phyloP scores from a whole-genome alignment of 2,113 vertebrate species.

The Aegotheles bennettii region DNA sequence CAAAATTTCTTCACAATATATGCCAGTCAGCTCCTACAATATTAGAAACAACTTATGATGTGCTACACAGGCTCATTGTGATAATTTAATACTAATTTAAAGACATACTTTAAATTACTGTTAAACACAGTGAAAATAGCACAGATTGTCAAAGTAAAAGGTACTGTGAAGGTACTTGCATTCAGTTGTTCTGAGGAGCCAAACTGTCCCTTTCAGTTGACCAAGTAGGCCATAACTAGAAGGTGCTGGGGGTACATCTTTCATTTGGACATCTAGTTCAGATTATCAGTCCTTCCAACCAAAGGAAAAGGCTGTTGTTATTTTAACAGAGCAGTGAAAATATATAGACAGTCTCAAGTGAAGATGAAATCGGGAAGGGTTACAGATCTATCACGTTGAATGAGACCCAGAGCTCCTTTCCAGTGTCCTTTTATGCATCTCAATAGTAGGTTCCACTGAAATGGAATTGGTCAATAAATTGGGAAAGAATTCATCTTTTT shows the following conservation, averaged over 20 bases:
- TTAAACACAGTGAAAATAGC: neutral
- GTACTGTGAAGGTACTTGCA: no score
- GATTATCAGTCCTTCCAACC: neutral
- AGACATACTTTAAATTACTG: neutral
- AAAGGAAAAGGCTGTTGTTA: neutral
- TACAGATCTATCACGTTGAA: neutral
- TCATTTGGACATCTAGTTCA: neutral
- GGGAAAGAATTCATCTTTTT: neutral
- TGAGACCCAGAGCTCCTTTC: neutral
- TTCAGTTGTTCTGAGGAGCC: neutral
- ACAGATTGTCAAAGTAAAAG: no score
- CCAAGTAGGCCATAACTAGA: neutral
- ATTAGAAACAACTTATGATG: neutral
- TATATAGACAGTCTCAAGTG: neutral
- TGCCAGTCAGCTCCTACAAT: neutral
- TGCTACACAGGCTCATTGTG: neutral
- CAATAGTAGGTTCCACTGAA: neutral
- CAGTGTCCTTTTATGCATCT: neutral
- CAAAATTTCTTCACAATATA: neutral
- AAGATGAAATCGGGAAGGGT: neutral
- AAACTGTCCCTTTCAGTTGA: neutral
- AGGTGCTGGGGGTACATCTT: neutral
- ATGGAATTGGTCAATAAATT: neutral
- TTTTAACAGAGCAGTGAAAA: neutral
- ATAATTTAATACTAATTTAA: neutral